Conservation (phyloP, 2,888 invertebrate genomes). For the Antitype chi region DNA sequence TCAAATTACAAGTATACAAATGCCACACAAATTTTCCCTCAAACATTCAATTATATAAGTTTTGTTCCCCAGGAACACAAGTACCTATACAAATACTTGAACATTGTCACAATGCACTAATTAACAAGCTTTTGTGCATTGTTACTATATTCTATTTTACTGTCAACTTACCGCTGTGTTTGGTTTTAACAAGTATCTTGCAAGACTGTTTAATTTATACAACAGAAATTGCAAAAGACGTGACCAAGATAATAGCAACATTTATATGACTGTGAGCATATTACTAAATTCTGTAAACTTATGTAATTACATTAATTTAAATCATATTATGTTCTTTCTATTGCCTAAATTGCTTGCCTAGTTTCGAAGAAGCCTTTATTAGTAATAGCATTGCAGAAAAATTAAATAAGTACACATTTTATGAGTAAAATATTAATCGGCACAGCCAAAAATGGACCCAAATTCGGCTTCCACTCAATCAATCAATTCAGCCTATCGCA, state of each 20-base stretch:
- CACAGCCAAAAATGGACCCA: neutral
- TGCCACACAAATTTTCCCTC: neutral
- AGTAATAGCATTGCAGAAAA: neutral
- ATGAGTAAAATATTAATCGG: neutral
- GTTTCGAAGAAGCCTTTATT: neutral
- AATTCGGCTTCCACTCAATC: too few species aligned
- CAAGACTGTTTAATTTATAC: conserved; percentile 20
- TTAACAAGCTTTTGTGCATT: conserved; percentile 7
- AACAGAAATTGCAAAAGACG: conserved; percentile 27
- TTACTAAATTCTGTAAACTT: neutral
- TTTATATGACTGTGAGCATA: conserved; percentile 9
- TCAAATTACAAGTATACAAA: neutral
- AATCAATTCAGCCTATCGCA: too few species aligned
- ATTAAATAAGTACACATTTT: too few species aligned
- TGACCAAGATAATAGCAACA: conserved; percentile 34
- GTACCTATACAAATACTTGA: conserved; percentile 17
- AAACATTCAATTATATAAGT: conserved; percentile 20
- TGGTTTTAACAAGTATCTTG: conserved; percentile 5
- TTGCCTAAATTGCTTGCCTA: neutral
- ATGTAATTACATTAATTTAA: neutral
- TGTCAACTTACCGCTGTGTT: neutral
- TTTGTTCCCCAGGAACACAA: neutral
- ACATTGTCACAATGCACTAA: conserved; percentile 17
- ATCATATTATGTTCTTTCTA: neutral
- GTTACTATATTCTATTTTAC: conserved; percentile 6